These are phyloP conservation scores for Bathynomus jamesi DNA, from an alignment of 1,140 invertebrate species.

Conservation along the genomic window DNA sequence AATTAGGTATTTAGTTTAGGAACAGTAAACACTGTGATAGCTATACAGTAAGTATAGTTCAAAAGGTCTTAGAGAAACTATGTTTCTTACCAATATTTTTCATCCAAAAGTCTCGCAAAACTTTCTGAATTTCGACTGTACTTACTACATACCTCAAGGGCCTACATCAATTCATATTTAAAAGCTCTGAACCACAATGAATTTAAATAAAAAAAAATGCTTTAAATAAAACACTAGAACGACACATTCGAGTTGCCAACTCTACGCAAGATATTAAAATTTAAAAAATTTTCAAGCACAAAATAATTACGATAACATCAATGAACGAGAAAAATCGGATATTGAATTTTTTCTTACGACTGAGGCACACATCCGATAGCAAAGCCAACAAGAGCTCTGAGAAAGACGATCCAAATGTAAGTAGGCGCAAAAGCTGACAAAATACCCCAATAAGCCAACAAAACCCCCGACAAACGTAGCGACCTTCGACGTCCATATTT, in stretches of 20 bases:
- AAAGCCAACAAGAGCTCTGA: conserved; percentile 87
- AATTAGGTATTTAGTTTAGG: no score
- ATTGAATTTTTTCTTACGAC: conserved; percentile 66
- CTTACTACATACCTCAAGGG: no score
- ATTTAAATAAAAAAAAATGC: conserved; percentile 6
- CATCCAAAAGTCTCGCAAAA: no score
- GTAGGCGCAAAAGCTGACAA: conserved; percentile 83
- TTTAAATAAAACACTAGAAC: not conserved
- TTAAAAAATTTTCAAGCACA: not conserved
- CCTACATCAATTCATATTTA: no score
- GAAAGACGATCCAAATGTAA: conserved; percentile 80
- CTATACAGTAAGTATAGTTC: no score
- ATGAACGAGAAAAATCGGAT: no score
- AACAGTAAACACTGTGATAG: no score
- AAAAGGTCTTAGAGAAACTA: no score
- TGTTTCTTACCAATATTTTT: no score
- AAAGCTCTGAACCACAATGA: no score
- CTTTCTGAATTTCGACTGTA: no score
- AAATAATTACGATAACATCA: not conserved
- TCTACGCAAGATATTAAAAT: not conserved
- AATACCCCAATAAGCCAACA: conserved; percentile 85
- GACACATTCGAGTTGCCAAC: not conserved
- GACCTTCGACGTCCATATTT: conserved; percentile 81
- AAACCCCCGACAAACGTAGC: conserved; percentile 72
- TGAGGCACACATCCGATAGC: conserved; percentile 93